A percentile compares a stretch with the other conserved stretches of the same genome.
Evolutionary conservation across 2,797 vertebrate species (phyloP).

Genomic region (Spinus olivaceus): DNA sequence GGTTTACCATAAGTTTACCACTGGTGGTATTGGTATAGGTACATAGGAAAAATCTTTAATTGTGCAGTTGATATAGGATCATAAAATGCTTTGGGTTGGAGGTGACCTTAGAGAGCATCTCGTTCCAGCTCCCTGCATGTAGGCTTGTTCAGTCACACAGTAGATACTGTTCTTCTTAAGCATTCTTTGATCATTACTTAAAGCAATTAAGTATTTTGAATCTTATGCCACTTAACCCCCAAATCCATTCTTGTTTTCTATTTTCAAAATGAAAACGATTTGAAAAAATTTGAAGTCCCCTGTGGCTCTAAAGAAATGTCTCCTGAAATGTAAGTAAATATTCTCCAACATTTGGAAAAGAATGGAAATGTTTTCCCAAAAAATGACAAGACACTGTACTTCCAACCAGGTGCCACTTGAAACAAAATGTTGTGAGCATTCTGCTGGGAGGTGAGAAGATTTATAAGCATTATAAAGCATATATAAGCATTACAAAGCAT

Average conservation of each 20-base stretch:
- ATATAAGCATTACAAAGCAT: not conserved
- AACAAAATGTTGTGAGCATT: not conserved
- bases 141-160: not conserved
- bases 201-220: not conserved
- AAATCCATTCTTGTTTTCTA: accelerated
- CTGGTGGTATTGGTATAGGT: not conserved
- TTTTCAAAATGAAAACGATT: not conserved
- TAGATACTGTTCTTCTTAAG: not conserved
- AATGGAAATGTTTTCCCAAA: not conserved
- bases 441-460: not conserved
- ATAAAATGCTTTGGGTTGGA: not conserved
- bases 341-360: not conserved
- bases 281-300: not conserved
- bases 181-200: not conserved
- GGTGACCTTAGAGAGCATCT: not conserved
- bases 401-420: not conserved
- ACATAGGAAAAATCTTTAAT: not conserved
- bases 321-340: not conserved
- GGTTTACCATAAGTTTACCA: not conserved
- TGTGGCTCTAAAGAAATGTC: not conserved
- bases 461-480: not conserved
- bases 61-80: not conserved
- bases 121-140: not conserved
- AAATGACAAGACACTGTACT: not conserved
- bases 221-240: not conserved